Evolutionary conservation across 2,113 vertebrate species (phyloP).

Genomic region (Salvelinus alpinus): DNA sequence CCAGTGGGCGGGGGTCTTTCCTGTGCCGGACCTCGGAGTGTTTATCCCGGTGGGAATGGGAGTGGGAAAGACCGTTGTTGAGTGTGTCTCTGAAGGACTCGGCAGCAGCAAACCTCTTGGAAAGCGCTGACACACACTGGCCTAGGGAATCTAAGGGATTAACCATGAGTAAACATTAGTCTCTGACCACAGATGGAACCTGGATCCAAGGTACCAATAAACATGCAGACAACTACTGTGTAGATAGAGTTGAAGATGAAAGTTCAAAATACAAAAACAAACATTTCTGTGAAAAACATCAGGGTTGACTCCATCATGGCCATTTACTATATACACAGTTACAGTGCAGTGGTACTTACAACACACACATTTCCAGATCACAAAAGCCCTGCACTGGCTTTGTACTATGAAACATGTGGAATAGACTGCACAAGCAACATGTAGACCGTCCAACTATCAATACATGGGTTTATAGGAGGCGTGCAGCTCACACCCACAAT

Average conservation of each 20-base stretch:
- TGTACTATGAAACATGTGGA: too few species aligned
- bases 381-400: too few species aligned
- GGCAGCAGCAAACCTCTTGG: slow-evolving; percentile 69
- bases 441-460: neutral
- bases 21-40: slow-evolving; percentile 72
- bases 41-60: slow-evolving; percentile 66
- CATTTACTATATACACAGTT: too few species aligned
- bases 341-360: too few species aligned
- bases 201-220: too few species aligned
- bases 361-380: too few species aligned
- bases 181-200: too few species aligned
- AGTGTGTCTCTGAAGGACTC: slow-evolving; percentile 67
- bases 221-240: too few species aligned
- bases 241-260: too few species aligned
- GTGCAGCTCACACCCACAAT: slow-evolving; percentile 22
- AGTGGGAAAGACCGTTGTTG: slow-evolving; percentile 57
- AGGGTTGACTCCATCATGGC: too few species aligned
- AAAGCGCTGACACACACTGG: slow-evolving; percentile 75
- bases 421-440: neutral
- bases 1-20: slow-evolving; percentile 63
- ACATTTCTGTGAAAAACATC: too few species aligned
- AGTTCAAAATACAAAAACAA: too few species aligned
- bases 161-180: neutral
- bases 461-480: neutral
- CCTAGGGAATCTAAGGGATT: slow-evolving; percentile 73